These are phyloP conservation scores for Nezara viridula DNA, from an alignment of 2,888 invertebrate species.

Conservation along the genomic window DNA sequence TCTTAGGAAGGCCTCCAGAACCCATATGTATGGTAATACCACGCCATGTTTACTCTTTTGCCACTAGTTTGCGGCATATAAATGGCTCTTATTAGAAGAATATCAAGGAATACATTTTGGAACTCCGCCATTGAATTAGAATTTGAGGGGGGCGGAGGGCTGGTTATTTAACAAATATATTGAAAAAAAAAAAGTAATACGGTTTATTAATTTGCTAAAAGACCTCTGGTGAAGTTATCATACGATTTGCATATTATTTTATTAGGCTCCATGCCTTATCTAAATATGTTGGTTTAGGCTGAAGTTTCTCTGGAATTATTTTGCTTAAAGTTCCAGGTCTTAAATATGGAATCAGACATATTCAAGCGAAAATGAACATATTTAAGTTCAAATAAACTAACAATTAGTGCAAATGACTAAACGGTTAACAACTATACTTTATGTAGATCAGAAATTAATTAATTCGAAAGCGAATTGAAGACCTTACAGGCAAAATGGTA, in stretches of 20 bases:
- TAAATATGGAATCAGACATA: neutral
- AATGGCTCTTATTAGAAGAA: constrained; percentile 17
- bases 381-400: no score
- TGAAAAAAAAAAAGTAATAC: neutral
- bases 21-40: constrained; percentile 35
- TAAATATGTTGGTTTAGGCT: neutral
- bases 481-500: no score
- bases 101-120: constrained; percentile 22
- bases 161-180: neutral
- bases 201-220: neutral
- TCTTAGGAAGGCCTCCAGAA: neutral
- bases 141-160: neutral
- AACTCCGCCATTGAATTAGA: constrained; percentile 18
- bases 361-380: no score
- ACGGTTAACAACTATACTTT: no score
- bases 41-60: constrained; percentile 37
- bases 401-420: no score
- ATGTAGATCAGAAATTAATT: no score
- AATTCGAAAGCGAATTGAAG: no score
- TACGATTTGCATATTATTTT: neutral
- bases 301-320: neutral
- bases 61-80: constrained; percentile 40
- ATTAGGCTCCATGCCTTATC: neutral
- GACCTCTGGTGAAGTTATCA: neutral
- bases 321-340: neutral